phyloP scores from a whole-genome alignment of 2,113 vertebrate genomes.

The Neodon shergylaensis region DNA sequence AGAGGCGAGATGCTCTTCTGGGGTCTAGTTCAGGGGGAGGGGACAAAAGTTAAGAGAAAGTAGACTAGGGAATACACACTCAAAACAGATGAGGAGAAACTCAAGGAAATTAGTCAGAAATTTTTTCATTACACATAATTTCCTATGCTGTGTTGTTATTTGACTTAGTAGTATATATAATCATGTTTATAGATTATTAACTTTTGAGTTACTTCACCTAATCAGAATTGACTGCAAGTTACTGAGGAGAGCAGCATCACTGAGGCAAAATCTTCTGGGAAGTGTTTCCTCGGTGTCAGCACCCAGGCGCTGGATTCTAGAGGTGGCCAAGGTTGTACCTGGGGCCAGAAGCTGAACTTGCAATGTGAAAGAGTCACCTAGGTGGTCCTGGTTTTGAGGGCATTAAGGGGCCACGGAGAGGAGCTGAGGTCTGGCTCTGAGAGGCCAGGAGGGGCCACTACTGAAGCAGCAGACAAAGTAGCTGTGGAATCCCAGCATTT shows the following conservation, averaged over 20 bases:
- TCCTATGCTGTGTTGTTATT: not conserved
- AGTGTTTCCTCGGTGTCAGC: not conserved
- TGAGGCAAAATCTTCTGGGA: not conserved
- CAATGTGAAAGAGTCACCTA: not conserved
- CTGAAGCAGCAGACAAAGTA: not conserved
- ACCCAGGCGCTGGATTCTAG: not conserved
- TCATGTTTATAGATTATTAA: not conserved
- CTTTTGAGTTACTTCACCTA: not conserved
- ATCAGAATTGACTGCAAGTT: not conserved
- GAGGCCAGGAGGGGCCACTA: not conserved
- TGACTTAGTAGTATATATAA: not conserved
- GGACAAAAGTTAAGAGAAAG: slow-evolving; percentile 7
- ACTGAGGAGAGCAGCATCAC: not conserved
- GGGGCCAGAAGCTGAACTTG: not conserved
- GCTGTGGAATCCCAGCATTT: not conserved
- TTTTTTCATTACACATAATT: not conserved
- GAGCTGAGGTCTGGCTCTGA: not conserved
- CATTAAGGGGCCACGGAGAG: not conserved
- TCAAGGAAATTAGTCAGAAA: not conserved
- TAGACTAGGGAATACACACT: not conserved
- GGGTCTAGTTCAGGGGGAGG: not conserved
- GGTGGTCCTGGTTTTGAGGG: not conserved
- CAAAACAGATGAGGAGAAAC: not conserved
- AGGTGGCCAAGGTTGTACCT: not conserved
- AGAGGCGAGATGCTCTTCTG: not conserved